Base-by-base conservation (phyloP, 2,888 invertebrate genomes). In the Caenorhabditis sp. region DNA sequence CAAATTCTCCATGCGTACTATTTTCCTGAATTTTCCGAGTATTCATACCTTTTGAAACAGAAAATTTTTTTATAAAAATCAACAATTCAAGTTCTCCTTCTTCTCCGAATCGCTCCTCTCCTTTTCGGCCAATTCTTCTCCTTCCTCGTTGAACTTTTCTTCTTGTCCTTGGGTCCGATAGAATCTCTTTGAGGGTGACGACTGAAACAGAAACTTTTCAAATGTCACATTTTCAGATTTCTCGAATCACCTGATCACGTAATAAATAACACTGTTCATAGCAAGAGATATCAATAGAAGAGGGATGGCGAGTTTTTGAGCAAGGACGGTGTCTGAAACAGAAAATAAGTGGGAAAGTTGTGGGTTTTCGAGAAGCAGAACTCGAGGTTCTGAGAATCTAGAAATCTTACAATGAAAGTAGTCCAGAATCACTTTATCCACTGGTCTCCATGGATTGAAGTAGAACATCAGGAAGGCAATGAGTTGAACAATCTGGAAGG, bases 201-300 rank as follows among this genome's bases (percentile, higher is more conserved):
- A 10, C 38, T 38, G 38, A 38, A 38, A 35, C 31, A 6, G 38
- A 10, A 10, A 5, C 19, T 59, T 19, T 59, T n/a, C 1, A 6
- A 22, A 8, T 10, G 19, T 19, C 1, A 38, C 6, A 8, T 4
- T 31, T 59, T 54, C 24, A 5, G 59, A 35, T 58, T 58, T 35
- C 35, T 1, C 24, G 7, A 22, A 4, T 22, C 28, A 63, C 28
- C 16, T 44, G 26, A 47, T n/a, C 44, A 26, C n/a, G 8, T n/a
- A 63, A 28, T 28, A 63, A 26, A 63, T 16, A 7, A 44, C 26
- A 44, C 26, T 28, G n/a, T 63, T 63, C 44, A 63, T 47, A 14
- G 12, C 16, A 7, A 63, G 24, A 10, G 63, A 63, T n/a, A 44
- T 2, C n/a, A 63, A 26, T 4, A 44, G 63, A 8, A 44, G 7